These are phyloP conservation scores for Phoebastria nigripes DNA, from an alignment of 2,797 vertebrate genomes.

Conservation along the genomic window DNA sequence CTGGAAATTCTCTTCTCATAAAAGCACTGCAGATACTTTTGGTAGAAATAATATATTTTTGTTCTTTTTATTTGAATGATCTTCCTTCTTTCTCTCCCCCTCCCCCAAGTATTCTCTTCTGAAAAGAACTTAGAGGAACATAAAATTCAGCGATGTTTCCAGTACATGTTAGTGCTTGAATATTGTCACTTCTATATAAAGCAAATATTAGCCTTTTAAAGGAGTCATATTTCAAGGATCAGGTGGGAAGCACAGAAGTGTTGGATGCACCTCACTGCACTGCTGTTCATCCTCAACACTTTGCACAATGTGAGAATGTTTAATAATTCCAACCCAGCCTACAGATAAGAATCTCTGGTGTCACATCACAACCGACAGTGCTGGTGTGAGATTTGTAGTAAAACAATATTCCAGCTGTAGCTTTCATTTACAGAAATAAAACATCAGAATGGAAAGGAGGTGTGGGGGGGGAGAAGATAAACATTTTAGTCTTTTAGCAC, in stretches of 20 bases:
- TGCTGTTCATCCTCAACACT: slow-evolving; percentile 81
- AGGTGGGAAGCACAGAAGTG: slow-evolving; percentile 79
- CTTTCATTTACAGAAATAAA: slow-evolving; percentile 79
- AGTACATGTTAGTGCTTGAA: slow-evolving; percentile 67
- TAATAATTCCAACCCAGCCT: slow-evolving; percentile 79
- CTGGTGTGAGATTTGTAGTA: slow-evolving; percentile 79
- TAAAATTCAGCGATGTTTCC: slow-evolving; percentile 62
- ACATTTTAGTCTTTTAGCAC: slow-evolving; percentile 71
- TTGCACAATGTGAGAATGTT: slow-evolving; percentile 82
- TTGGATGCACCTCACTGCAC: slow-evolving; percentile 78
- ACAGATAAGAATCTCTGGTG: slow-evolving; percentile 82
- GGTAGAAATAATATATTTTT: slow-evolving; percentile 9
- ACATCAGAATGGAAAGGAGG: slow-evolving; percentile 66
- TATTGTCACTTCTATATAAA: slow-evolving; percentile 67
- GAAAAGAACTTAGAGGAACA: slow-evolving; percentile 27
- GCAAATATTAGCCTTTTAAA: slow-evolving; percentile 77
- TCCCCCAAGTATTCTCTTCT: not conserved
- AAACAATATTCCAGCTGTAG: slow-evolving; percentile 82
- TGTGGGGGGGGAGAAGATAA: slow-evolving; percentile 68
- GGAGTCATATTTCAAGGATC: slow-evolving; percentile 76
- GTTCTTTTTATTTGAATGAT: not conserved
- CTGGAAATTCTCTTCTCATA: slow-evolving; percentile 17
- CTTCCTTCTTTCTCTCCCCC: not conserved
- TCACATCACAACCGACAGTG: slow-evolving; percentile 77
- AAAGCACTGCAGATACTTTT: slow-evolving; percentile 32